Percentiles rank a stretch among this genome's conserved stretches.
phyloP scores from a whole-genome alignment of 2,888 invertebrate species.

The Leptinotarsa peninsularis region DNA sequence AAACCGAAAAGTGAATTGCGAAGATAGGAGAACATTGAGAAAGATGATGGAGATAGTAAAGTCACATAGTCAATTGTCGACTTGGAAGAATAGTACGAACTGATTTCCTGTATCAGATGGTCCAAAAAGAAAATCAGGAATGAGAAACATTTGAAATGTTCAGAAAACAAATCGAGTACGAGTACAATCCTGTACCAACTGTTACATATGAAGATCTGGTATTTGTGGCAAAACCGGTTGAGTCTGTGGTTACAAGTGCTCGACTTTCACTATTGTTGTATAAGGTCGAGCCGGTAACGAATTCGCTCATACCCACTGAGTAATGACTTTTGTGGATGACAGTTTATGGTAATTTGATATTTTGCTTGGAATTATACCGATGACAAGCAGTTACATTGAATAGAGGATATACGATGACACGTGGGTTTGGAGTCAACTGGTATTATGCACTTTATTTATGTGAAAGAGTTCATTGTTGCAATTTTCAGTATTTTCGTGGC shows the following conservation, averaged over 20 bases:
- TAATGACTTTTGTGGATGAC: slow-evolving; percentile 50
- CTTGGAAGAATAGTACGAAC: not conserved
- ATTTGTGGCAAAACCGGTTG: slow-evolving; percentile 57
- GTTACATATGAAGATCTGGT: slow-evolving; percentile 58
- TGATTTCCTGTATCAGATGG: not conserved
- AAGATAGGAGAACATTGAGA: no score
- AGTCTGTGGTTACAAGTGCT: slow-evolving; percentile 51
- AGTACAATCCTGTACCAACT: slow-evolving; percentile 46
- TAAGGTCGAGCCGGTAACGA: slow-evolving; percentile 54
- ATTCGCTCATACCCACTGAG: slow-evolving; percentile 48
- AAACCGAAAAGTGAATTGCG: no score
- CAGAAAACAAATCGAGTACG: slow-evolving; percentile 22
- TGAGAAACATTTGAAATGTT: not conserved
- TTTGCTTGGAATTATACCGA: slow-evolving; percentile 43
- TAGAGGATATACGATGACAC: slow-evolving; percentile 29
- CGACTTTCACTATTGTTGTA: slow-evolving; percentile 58
- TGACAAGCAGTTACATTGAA: slow-evolving; percentile 41
- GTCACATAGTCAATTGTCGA: not conserved
- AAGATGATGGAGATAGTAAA: not conserved
- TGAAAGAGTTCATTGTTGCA: not conserved
- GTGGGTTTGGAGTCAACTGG: slow-evolving; percentile 23
- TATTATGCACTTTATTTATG: not conserved
- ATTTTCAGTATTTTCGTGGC: not conserved
- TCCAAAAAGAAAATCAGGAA: no score
- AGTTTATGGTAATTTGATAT: slow-evolving; percentile 51